phyloP scores from a whole-genome alignment of 1,140 invertebrate genomes.

The Rhizoglyphus robini region DNA sequence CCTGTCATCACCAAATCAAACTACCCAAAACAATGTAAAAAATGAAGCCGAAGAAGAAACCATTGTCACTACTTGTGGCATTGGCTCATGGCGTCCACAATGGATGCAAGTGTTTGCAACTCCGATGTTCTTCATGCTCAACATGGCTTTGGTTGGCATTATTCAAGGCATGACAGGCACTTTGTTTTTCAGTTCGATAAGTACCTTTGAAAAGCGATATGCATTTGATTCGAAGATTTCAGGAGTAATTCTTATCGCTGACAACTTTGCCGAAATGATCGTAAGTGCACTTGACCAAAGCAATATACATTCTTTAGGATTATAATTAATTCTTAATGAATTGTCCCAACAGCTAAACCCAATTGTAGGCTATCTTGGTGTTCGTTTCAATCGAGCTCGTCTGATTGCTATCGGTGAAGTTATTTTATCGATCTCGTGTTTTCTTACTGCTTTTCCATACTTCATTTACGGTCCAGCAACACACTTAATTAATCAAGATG shows the following conservation, averaged over 20 bases:
- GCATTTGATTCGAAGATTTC: slow-evolving; percentile 59
- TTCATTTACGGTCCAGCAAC: slow-evolving; percentile 46
- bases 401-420: slow-evolving; percentile 54
- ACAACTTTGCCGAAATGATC: slow-evolving; percentile 25
- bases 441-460: slow-evolving; percentile 49
- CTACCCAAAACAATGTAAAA: too few relatives aligned
- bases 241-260: slow-evolving; percentile 37
- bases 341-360: slow-evolving; percentile 5
- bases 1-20: too few relatives aligned
- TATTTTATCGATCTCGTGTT: slow-evolving; percentile 50
- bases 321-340: neutral
- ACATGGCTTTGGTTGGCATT: slow-evolving; percentile 56
- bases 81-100: slow-evolving; percentile 44
- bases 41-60: neutral
- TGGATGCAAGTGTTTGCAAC: slow-evolving; percentile 55
- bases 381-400: slow-evolving; percentile 48
- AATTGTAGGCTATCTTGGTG: slow-evolving; percentile 50
- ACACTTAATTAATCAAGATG: slow-evolving; percentile 17
- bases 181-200: slow-evolving; percentile 50
- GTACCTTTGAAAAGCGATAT: slow-evolving; percentile 63
- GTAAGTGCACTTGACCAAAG: neutral
- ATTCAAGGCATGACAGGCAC: slow-evolving; percentile 57
- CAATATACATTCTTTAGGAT: neutral
- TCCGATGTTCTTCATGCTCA: slow-evolving; percentile 54
- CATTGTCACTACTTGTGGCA: slow-evolving; percentile 38